Conservation (phyloP, 2,888 invertebrate species). For the Ectemnius lituratus region DNA sequence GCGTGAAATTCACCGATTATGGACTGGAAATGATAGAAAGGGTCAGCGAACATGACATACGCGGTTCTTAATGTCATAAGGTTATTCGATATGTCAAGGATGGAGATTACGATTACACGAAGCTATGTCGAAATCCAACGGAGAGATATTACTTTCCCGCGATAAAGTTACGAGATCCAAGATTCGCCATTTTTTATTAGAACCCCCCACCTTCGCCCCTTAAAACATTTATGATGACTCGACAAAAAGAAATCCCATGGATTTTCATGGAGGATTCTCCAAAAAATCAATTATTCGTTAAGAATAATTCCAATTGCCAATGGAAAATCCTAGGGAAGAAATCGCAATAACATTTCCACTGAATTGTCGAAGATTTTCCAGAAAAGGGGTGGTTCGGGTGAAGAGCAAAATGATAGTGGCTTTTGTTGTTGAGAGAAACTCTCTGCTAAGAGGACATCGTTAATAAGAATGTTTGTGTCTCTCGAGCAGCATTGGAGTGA, state of each 20-base stretch:
- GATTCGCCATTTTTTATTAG: not conserved
- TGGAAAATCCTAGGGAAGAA: too few relatives aligned
- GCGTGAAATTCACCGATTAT: slow-evolving; percentile 31
- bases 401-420: too few relatives aligned
- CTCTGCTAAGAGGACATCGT: too few relatives aligned
- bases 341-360: not conserved
- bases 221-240: not conserved
- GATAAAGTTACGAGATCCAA: slow-evolving; percentile 26
- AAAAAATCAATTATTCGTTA: too few relatives aligned
- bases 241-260: not conserved
- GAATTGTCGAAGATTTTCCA: not conserved
- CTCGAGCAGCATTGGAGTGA: too few relatives aligned
- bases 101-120: slow-evolving; percentile 43
- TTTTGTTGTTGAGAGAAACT: too few relatives aligned
- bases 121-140: slow-evolving; percentile 43
- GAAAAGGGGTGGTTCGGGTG: too few relatives aligned
- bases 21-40: slow-evolving; percentile 37
- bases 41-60: slow-evolving; percentile 42
- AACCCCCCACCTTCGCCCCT: not conserved
- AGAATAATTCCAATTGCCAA: too few relatives aligned
- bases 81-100: slow-evolving; percentile 56
- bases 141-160: slow-evolving; percentile 33
- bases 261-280: too few relatives aligned
- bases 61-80: slow-evolving; percentile 40
- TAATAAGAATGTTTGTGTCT: too few relatives aligned